Percentiles rank a stretch among this genome's conserved stretches.
These are phyloP conservation scores for Cliona cf. orientalis DNA, from an alignment of 37 sponge, comb jelly and placozoan genomes.

Conservation along the genomic window DNA sequence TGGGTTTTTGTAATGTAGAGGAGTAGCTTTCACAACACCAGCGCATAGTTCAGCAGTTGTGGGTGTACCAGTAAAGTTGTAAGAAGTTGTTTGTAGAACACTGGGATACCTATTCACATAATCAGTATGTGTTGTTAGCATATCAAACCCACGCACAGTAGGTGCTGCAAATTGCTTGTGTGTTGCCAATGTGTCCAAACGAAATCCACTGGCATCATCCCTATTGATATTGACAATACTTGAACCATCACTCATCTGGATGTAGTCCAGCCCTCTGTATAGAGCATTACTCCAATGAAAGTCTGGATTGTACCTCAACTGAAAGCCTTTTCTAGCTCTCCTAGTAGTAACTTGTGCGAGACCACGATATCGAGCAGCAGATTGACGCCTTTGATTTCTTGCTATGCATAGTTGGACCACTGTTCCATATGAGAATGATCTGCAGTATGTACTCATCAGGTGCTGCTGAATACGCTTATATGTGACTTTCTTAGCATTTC, in stretches of 20 bases:
- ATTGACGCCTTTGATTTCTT: constrained; percentile 10
- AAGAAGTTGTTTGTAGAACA: constrained; percentile 37
- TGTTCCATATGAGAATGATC: constrained; percentile 30
- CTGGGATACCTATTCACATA: constrained; percentile 37
- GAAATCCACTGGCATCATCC: constrained; percentile 31
- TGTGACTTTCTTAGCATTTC: constrained; percentile 2
- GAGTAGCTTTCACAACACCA: constrained; percentile 27
- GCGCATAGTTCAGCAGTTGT: constrained; percentile 34
- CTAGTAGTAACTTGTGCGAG: constrained; percentile 39
- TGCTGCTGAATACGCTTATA: constrained; percentile 23
- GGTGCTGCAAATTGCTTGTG: constrained; percentile 9
- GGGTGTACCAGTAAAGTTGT: constrained; percentile 32
- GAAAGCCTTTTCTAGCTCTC: constrained; percentile 27
- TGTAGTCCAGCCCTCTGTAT: too few relatives aligned
- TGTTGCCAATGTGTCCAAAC: constrained; percentile 40
- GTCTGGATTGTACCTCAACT: constrained; percentile 35
- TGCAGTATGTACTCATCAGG: neutral
- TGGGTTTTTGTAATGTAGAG: constrained; percentile 1
- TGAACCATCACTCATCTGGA: constrained; percentile 27
- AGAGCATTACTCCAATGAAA: constrained; percentile 32
- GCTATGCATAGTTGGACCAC: constrained; percentile 37
- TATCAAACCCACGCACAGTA: neutral
- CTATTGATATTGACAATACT: constrained; percentile 32
- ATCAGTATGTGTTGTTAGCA: constrained; percentile 26
- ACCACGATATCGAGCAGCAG: constrained; percentile 5